These are phyloP conservation scores for Dendrocincla tyrannina DNA, from an alignment of 2,797 vertebrate genomes.

Conservation along the genomic window DNA sequence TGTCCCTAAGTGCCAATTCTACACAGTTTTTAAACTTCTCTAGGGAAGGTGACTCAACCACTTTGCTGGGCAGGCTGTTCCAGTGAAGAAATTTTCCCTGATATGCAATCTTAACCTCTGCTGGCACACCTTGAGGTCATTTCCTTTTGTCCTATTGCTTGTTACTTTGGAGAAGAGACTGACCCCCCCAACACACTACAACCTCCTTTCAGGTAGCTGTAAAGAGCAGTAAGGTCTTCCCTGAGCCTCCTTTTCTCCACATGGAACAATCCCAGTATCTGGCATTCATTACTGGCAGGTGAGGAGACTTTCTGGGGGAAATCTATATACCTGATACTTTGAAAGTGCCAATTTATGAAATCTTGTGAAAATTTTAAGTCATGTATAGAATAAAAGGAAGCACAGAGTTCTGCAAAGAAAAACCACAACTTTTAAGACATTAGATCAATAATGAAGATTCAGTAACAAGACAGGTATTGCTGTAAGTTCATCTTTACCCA, in stretches of 20 bases:
- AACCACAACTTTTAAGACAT: not conserved
- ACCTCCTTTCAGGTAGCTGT: not conserved
- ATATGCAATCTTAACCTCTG: not conserved
- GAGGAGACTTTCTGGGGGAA: not conserved
- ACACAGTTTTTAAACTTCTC: not conserved
- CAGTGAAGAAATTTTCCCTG: not conserved
- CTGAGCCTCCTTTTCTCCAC: not conserved
- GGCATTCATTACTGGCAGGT: not conserved
- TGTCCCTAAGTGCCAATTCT: fast-evolving
- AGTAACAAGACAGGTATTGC: not conserved
- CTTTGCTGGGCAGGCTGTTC: not conserved
- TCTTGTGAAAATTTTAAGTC: not conserved
- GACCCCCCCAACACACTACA: not conserved
- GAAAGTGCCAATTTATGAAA: not conserved
- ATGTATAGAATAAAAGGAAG: not conserved
- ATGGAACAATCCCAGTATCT: not conserved
- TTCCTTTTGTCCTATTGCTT: not conserved
- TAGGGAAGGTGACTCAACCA: not conserved
- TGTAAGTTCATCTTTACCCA: not conserved
- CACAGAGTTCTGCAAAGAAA: not conserved
- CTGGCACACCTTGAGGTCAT: fast-evolving
- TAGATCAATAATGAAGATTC: not conserved
- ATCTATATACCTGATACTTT: not conserved
- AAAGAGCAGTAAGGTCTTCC: fast-evolving
- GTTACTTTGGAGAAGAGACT: not conserved